Evolutionary conservation across 2,113 vertebrate species (phyloP), one percentile per base, ranked within the genome.

Genomic region (Chaenogobius annularis): DNA sequence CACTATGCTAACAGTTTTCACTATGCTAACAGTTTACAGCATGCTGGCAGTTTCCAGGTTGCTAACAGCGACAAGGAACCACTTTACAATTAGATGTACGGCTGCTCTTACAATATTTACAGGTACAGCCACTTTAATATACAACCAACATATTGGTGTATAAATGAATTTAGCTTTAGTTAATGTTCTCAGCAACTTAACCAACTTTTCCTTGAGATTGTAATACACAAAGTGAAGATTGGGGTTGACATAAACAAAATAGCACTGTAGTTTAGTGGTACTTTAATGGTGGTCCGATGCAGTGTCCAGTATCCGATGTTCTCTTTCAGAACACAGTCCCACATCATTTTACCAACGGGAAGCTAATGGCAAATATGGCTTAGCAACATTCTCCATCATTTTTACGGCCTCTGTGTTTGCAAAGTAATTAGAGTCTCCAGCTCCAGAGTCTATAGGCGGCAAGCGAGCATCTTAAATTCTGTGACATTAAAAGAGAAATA

Each of bases 401-500:
- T 81, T 85, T 82, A 80, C n/a, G 6, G 75, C 65, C 50, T 69
- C 50, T 67, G 66, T 83, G 17, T 77, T 66, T 59, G 50, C 73
- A 72, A 43, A 83, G 75, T 83, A 88, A 85, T 78, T 78, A 76
- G 69, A 80, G 19, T 69, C 79, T 47, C 15, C 44, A 17, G 52
- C 37, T 59, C 40, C 17, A 3, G 56, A 46, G 74, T 59, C 65
- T 20, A 56, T 44, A 48, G 46, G 65, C 59, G 14, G 70, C 74
- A n/a, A 52, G 61, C 19, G 1, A 52, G 61, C 19, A 0, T 61
- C 79, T 66, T 9, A 68, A n/a, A 35, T 73, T 73, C 58, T 70
- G 23, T 68, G 22, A 70, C 22, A 69, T 52, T 73, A 77, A 80
- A 64, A 46, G 46, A 48, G 35, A 70, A 77, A 74, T 73, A 78